Evolutionary conservation across 2,888 invertebrate species (phyloP).

Genomic region (Epicampocera succincta): DNA sequence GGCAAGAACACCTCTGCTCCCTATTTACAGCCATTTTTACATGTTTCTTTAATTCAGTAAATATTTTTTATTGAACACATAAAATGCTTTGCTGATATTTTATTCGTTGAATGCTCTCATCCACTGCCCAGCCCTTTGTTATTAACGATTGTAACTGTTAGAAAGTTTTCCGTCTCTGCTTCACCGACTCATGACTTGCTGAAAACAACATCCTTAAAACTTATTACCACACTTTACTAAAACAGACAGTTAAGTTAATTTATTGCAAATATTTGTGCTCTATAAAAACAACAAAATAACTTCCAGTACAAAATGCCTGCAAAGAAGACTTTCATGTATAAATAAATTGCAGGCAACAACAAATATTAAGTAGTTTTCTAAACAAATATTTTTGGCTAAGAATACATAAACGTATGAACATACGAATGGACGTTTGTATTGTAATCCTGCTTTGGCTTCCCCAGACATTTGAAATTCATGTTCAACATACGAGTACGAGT

Average conservation of each 20-base stretch:
- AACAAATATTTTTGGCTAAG: slow-evolving; percentile 22
- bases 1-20: no score
- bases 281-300: neutral
- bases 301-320: no score
- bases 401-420: neutral
- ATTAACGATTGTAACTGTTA: neutral
- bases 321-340: no score
- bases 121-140: no score
- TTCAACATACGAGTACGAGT: slow-evolving; percentile 9
- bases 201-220: slow-evolving; percentile 11
- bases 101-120: no score
- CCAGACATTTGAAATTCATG: neutral
- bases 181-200: neutral
- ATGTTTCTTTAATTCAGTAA: no score
- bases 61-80: no score
- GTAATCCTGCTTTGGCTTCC: slow-evolving; percentile 1
- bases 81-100: no score
- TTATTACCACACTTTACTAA: slow-evolving; percentile 10
- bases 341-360: neutral
- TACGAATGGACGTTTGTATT: neutral
- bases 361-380: slow-evolving; percentile 7
- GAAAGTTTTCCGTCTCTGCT: neutral
- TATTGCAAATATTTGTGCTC: slow-evolving; percentile 25
- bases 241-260: slow-evolving; percentile 22
- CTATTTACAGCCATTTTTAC: no score